Conservation (phyloP, 2,797 vertebrate species). For the Notolabrus celidotus region DNA sequence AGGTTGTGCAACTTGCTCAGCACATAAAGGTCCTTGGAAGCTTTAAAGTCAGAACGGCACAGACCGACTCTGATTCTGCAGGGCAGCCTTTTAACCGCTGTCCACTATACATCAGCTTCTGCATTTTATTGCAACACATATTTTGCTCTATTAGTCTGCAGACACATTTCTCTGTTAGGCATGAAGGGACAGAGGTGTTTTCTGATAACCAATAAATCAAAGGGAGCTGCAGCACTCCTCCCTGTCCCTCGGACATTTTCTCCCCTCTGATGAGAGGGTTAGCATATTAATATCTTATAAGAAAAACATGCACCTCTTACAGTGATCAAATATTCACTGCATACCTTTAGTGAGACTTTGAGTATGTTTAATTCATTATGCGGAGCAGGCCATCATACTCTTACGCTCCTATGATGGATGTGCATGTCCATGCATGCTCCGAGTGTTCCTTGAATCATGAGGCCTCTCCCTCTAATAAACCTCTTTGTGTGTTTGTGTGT, state of each 20-base stretch:
- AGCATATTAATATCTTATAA: conserved; percentile 79
- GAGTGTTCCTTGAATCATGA: conserved; percentile 66
- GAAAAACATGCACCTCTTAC: conserved; percentile 71
- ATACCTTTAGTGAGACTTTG: conserved; percentile 76
- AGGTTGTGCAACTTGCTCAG: conserved; percentile 52
- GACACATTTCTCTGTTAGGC: conserved; percentile 45
- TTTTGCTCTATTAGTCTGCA: conserved; percentile 49
- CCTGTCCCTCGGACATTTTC: conserved; percentile 49
- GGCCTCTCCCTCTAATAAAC: conserved; percentile 71
- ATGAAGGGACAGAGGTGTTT: conserved; percentile 57
- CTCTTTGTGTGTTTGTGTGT: conserved; percentile 48
- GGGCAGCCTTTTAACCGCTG: conserved; percentile 37
- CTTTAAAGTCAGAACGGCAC: conserved; percentile 32
- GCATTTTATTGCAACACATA: conserved; percentile 21
- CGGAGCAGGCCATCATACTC: conserved; percentile 65
- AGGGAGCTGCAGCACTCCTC: conserved; percentile 42
- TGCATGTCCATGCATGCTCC: conserved; percentile 77
- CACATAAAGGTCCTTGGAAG: conserved; percentile 47
- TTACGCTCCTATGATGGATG: conserved; percentile 75
- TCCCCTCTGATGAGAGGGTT: conserved; percentile 54
- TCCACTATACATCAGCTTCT: conserved; percentile 18
- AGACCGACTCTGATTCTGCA: conserved; percentile 24
- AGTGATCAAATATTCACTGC: conserved; percentile 82
- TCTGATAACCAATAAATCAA: conserved; percentile 73
- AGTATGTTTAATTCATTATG: conserved; percentile 81